Base-by-base conservation (phyloP, 2,888 invertebrate genomes). In the Eristalis tenax region DNA sequence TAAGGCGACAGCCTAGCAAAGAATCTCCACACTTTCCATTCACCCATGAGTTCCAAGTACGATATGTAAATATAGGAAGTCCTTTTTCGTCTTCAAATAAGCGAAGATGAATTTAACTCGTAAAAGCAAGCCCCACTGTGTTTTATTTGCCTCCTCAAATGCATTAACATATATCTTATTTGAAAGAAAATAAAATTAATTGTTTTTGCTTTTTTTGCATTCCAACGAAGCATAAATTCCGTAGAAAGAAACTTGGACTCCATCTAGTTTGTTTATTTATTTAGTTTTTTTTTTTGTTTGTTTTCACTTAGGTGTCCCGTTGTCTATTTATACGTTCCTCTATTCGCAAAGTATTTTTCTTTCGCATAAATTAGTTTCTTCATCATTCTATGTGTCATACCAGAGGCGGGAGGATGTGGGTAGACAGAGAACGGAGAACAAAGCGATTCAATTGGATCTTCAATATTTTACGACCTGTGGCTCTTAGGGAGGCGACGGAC, bases 281-380 rank as follows among this genome's bases (percentile, higher is more conserved):
- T 43, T 66, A 59, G 32, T 35, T 13, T 64, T 23, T 13, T 13
- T 26, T 15, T 11, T 43, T 59, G 13, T 18, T 61, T 28, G 15
- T 38, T 57, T 68, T 18, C 59, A 15, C 32, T 73, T 73, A 61
- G 73, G 73, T 59, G 73, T 61, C 73, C 66, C 73, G 40, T 68
- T 73, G 66, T 80, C 79, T 80, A 80, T 80, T 80, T 80, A 73
- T 80, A 80, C 26, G 59, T 79, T 59, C 35, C 2, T 65, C 66
- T 79, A 66, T 79, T 79, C 23, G 66, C 73, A 69, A 77, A 68
- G 22, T 38, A 18, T 26, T 13, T 68, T 43, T 38, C 43, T 40
- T 68, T 68, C 26, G 23, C 43, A 65, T 83, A 83, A 68, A 69
- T 78, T 69, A 78, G 56, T 83, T 40, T 70, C n/a, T 76, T 82